Conservation (phyloP, 2,113 vertebrate genomes). For the Cephalophus harveyi region DNA sequence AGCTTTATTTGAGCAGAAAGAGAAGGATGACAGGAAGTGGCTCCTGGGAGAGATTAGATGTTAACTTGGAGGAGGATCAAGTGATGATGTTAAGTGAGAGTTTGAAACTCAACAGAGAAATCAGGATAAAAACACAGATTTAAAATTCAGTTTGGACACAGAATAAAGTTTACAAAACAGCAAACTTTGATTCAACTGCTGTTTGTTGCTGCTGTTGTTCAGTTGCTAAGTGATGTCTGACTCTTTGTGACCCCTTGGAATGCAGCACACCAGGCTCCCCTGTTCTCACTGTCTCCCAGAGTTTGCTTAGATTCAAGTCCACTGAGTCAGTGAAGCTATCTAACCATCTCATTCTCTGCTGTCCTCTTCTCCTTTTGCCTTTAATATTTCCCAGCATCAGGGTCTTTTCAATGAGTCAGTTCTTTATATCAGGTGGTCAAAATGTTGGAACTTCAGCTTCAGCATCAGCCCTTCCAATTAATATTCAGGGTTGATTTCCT, state of each 20-base stretch:
- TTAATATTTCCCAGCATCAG: neutral
- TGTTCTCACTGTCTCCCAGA: neutral
- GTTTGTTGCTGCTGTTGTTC: neutral
- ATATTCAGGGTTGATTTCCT: neutral
- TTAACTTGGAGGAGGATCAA: neutral
- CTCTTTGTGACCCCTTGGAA: neutral
- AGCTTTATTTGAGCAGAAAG: neutral
- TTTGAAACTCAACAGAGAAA: neutral
- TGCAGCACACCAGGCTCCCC: neutral
- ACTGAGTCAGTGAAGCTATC: neutral
- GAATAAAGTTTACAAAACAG: neutral
- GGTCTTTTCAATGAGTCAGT: neutral
- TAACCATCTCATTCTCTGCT: neutral
- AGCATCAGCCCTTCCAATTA: neutral
- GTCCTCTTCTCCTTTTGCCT: neutral
- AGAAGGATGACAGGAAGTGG: neutral
- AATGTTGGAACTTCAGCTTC: neutral
- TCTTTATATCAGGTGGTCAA: neutral
- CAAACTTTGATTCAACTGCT: neutral
- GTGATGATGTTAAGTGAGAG: neutral
- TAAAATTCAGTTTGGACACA: neutral
- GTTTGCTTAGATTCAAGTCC: neutral
- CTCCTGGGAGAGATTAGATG: neutral
- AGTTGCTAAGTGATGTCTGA: neutral
- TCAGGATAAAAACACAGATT: neutral